Conservation (phyloP, 1,140 invertebrate species). For the Anastrepha ludens region DNA sequence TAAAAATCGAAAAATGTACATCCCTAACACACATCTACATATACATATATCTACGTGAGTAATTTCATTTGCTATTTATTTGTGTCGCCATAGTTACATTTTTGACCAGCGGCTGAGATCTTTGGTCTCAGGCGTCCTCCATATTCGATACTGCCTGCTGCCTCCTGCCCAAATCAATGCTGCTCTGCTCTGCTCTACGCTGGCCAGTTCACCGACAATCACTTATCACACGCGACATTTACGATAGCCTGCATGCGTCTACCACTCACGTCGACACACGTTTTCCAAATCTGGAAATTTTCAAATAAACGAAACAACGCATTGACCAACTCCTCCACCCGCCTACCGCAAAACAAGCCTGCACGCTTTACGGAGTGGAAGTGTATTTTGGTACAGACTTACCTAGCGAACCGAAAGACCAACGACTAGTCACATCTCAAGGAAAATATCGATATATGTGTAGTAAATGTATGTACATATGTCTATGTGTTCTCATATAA, state of each 20-base stretch:
- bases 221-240: background rate
- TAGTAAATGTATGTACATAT: background rate
- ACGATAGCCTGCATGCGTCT: background rate
- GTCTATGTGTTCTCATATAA: background rate
- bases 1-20: too few species aligned
- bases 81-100: too few species aligned
- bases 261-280: background rate
- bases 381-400: too few species aligned
- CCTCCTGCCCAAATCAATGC: too few species aligned
- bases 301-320: background rate
- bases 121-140: too few species aligned
- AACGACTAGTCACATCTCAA: background rate
- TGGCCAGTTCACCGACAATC: background rate
- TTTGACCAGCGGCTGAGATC: too few species aligned
- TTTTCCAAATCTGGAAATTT: slow-evolving; percentile 2
- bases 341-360: too few species aligned
- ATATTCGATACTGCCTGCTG: background rate
- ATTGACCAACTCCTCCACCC: background rate
- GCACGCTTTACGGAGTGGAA: too few species aligned
- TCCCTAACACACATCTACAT: too few species aligned
- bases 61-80: background rate
- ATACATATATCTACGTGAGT: too few species aligned
- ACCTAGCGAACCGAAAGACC: too few species aligned
- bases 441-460: background rate
- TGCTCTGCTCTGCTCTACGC: background rate